Conservation (phyloP, 1,140 invertebrate genomes). For the Bombus cullumanus region DNA sequence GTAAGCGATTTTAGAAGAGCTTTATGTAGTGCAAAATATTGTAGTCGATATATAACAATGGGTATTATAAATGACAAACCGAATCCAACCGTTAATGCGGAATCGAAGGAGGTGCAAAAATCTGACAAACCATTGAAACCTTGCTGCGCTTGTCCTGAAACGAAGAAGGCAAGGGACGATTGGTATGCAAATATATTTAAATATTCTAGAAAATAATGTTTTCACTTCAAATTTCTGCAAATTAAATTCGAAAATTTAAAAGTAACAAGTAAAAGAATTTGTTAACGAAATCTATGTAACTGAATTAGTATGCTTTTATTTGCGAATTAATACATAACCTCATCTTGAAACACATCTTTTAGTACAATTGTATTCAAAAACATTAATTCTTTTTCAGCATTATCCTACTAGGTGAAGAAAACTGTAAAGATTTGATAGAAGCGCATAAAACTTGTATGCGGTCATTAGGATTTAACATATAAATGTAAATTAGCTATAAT, state of each 20-base stretch:
- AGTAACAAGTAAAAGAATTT: background rate
- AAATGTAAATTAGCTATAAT: conserved; percentile 67
- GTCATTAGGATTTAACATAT: conserved; percentile 97
- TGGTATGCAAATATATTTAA: conserved; percentile 87
- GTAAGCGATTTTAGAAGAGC: background rate
- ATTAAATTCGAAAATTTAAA: background rate
- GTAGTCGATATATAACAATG: conserved; percentile 20
- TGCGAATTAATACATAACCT: conserved; percentile 23
- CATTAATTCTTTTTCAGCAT: conserved; percentile 88
- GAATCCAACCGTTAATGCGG: background rate
- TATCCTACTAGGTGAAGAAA: conserved; percentile 95
- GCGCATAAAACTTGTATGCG: conserved; percentile 98
- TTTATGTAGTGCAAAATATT: background rate
- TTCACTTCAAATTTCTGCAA: background rate
- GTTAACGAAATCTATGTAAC: background rate
- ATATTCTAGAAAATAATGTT: background rate
- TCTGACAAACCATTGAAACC: conserved; percentile 85
- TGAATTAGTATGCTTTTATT: background rate
- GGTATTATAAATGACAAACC: background rate
- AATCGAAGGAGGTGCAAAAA: background rate
- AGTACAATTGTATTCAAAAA: conserved; percentile 2
- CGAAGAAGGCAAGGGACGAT: conserved; percentile 93
- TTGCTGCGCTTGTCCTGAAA: conserved; percentile 99
- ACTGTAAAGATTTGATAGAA: conserved; percentile 95
- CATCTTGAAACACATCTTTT: background rate